Base-by-base conservation (phyloP, 2,797 vertebrate species). In the Falco rusticolus region DNA sequence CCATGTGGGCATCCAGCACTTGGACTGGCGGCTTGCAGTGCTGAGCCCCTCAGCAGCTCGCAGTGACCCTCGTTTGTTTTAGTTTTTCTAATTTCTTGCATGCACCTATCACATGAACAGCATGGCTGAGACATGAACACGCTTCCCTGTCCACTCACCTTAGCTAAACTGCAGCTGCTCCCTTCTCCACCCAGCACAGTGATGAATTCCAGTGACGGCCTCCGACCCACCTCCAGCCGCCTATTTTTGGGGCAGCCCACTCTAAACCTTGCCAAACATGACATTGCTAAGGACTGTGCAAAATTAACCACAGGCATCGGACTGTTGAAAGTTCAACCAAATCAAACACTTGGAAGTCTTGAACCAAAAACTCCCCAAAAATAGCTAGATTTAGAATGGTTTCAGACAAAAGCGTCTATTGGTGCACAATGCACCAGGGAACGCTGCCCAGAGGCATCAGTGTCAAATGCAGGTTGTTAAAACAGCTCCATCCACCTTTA, bases 351-450 rank as follows among this genome's bases (percentile, higher is more conserved):
- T 43, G 64, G 64, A 41, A 84, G 48, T 11, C 13, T 3, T 21
- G 61, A 76, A 70, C 29, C 81, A 65, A 54, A 63, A 17, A 2
- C 34, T 22, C n/a, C n/a, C 10, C 16, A 3, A 5, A 26, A 33
- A 5, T 3, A 51, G 5, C 14, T 16, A 84, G 7, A 7, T 33
- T 45, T 33, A 25, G 63, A 74, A 6, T 17, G 34, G 33, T 48
- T 56, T 48, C 54, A 53, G 37, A 15, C 24, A 25, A 6, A 51
- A 65, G 54, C 2, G 3, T 8, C 48, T 9, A 4, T 11, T 6
- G 3, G 19, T 7, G 24, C 65, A 18, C 0, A 1, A 19, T 11
- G 64, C 59, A 1, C 12, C n/a, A 22, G 75, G 57, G 31, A 48
- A 16, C 0, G 47, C 65, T 63, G 78, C 72, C 84, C 37, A 0